These are phyloP conservation scores for Stenopsyche tienmushanensis DNA, from an alignment of 1,140 invertebrate genomes.

Conservation along the genomic window DNA sequence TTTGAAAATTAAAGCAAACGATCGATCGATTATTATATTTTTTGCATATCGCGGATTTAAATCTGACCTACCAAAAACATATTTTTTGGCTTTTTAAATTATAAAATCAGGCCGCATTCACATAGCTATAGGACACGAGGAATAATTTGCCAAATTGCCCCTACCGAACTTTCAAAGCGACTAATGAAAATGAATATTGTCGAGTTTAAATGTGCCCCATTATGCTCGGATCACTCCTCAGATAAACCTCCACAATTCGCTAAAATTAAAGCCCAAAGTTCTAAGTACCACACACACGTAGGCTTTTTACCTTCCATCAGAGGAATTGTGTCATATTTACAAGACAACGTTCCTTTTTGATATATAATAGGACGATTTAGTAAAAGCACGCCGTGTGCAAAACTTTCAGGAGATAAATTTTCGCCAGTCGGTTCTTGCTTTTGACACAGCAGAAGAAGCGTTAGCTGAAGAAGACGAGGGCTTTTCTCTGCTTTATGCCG, in stretches of 20 bases:
- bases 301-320: neutral
- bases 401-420: neutral
- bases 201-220: neutral
- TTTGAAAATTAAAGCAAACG: too few relatives aligned
- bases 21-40: too few relatives aligned
- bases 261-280: neutral
- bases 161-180: neutral
- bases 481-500: conserved; percentile 2
- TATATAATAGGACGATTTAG: neutral
- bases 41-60: too few relatives aligned
- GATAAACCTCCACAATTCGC: neutral
- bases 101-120: too few relatives aligned
- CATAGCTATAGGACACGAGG: too few relatives aligned
- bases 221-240: neutral
- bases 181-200: neutral
- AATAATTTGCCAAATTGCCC: neutral
- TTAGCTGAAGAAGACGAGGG: neutral
- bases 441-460: neutral
- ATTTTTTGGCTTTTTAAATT: too few relatives aligned
- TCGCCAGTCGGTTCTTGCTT: conserved; percentile 9
- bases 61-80: too few relatives aligned
- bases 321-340: neutral
- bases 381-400: neutral
- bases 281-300: neutral
- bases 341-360: neutral